Evolutionary conservation across 2,797 vertebrate species (phyloP).

Genomic region (Lates japonicus): DNA sequence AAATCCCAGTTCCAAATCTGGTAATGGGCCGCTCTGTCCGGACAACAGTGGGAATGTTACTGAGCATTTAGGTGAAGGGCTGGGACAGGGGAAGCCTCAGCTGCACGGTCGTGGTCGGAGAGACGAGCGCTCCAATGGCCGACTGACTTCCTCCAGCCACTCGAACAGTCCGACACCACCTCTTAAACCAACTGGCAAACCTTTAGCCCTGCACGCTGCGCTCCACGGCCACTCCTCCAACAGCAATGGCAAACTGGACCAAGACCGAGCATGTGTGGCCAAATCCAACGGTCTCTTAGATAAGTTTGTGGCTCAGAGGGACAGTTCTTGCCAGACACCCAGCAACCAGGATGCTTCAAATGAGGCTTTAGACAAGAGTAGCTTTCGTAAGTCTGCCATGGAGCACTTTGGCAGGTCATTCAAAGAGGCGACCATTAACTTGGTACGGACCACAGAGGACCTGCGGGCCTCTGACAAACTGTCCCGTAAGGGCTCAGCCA

Average conservation of each 20-base stretch:
- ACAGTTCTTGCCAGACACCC: conserved; percentile 89
- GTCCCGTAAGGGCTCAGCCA: conserved; percentile 83
- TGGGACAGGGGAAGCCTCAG: conserved; percentile 89
- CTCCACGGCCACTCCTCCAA: conserved; percentile 92
- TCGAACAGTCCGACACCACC: conserved; percentile 6
- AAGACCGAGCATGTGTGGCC: conserved; percentile 74
- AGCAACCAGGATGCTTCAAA: conserved; percentile 82
- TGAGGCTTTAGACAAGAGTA: conserved; percentile 84
- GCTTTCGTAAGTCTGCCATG: conserved; percentile 90
- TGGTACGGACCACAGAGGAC: conserved; percentile 93
- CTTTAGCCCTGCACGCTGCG: conserved; percentile 88
- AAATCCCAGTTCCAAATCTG: conserved; percentile 87
- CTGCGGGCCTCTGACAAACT: conserved; percentile 90
- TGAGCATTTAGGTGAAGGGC: conserved; percentile 71
- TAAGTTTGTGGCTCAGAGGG: conserved; percentile 87
- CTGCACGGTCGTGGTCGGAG: conserved; percentile 83
- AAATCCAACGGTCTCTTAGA: conserved; percentile 90
- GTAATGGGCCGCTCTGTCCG: conserved; percentile 88
- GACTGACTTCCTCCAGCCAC: conserved; percentile 76
- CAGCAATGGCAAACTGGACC: conserved; percentile 88
- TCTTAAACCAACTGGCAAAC: conserved; percentile 89
- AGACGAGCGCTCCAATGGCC: conserved; percentile 89
- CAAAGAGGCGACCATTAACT: conserved; percentile 94
- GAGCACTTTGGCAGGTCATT: conserved; percentile 94
- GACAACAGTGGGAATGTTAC: conserved; percentile 85